A percentile compares a stretch with the other conserved stretches of the same genome.
phyloP scores from a whole-genome alignment of 2,888 invertebrate species.

The Cephus pygmeus region DNA sequence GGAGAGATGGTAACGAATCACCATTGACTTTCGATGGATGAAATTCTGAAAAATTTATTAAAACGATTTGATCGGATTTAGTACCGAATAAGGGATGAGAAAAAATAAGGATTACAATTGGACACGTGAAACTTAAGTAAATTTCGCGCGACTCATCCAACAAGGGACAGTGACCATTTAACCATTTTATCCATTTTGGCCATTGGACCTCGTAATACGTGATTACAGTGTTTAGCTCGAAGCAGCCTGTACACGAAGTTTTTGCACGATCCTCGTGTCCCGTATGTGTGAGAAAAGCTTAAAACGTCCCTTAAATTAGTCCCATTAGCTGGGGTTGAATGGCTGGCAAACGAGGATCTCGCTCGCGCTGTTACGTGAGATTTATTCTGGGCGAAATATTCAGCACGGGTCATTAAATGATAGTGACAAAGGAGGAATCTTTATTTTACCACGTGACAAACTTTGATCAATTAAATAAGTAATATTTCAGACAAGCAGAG shows the following conservation, averaged over 20 bases:
- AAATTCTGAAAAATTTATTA: neutral
- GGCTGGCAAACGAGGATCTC: slow-evolving; percentile 61
- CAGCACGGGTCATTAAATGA: slow-evolving; percentile 55
- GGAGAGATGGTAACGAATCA: neutral
- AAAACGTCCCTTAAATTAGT: slow-evolving; percentile 66
- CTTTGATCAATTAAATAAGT: neutral
- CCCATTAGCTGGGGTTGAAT: slow-evolving; percentile 63
- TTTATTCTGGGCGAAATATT: slow-evolving; percentile 65
- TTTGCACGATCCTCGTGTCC: slow-evolving; percentile 58
- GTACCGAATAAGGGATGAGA: neutral
- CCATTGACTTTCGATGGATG: neutral
- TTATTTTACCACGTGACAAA: neutral
- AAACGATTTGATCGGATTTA: neutral
- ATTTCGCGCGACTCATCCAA: neutral
- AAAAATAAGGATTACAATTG: neutral
- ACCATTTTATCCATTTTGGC: slow-evolving; percentile 23
- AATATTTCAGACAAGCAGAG: neutral
- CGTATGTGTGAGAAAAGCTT: slow-evolving; percentile 48
- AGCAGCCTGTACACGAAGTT: slow-evolving; percentile 53
- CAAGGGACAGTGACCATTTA: neutral
- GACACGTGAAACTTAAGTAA: neutral
- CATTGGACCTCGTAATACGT: slow-evolving; percentile 63
- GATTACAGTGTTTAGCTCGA: slow-evolving; percentile 41
- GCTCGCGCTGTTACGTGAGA: slow-evolving; percentile 59
- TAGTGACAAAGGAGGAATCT: slow-evolving; percentile 23